Evolutionary conservation across 2,113 vertebrate species (phyloP), one percentile per base, ranked within the genome.

Genomic region (Peromyscus polionotus): DNA sequence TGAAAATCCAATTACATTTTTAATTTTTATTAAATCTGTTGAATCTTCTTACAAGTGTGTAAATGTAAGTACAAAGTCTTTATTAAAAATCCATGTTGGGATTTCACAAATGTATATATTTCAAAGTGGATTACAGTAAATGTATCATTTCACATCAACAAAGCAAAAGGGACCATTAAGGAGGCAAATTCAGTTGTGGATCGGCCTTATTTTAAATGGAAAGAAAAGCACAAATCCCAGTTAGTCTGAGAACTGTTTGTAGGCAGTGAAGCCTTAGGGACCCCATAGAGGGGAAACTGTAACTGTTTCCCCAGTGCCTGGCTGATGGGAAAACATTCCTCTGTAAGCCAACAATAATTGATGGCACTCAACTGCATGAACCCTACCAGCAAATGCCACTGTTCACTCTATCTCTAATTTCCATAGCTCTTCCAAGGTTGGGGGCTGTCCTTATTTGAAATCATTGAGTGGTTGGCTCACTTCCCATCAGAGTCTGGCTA

Each of bases 81-180:
- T 63, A 24, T n/a, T 80, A 91, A 95, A 1, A 68, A 14, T 95
- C 57, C 4, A 75, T 20, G 14, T n/a, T 88, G 5, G 12, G 33
- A 22, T 90, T 94, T 96, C 20, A 90, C 67, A 81, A 10, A 72
- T 36, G 57, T 11, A 92, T 65, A 36, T 77, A 65, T 93, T 72
- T 86, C 24, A 83, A 88, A 76, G 14, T 45, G 1, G 39, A 72
- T 84, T 14, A 93, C 83, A 88, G 24, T 65, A 65, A 75, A 63
- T 84, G 33, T 54, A 70, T 17, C 22, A n/a, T 65, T n/a, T 54
- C 11, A 28, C 7, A 63, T 76, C 81, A 81, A 42, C 5, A 22
- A 80, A 72, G 91, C 45, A 5, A 33, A 93, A 59, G 33, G 14
- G 20, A 92, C 48, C 12, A 48, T 54, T 91, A 93, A 59, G 42